A percentile compares a stretch with the other conserved stretches of the same genome.
Evolutionary conservation across 37 sponge, comb jelly and placozoan species (phyloP).

Genomic region (Spongilla lacustris): DNA sequence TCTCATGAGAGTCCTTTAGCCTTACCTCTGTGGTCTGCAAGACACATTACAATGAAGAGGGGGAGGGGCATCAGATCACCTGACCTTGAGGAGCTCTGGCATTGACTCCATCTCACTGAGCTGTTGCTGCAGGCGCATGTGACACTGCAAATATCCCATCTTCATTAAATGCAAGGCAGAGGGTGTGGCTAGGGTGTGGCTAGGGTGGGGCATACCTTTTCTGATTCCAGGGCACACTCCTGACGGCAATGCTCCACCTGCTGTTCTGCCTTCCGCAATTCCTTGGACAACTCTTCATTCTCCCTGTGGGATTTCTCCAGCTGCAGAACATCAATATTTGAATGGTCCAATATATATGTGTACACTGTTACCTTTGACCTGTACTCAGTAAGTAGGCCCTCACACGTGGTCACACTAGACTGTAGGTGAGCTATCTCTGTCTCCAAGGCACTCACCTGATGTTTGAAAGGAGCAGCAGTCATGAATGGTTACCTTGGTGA

Average conservation of each 20-base stretch:
- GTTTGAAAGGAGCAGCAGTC: background rate
- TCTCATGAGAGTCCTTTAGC: conserved; percentile 62
- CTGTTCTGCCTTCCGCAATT: conserved; percentile 50
- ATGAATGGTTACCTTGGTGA: background rate
- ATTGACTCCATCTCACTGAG: conserved; percentile 52
- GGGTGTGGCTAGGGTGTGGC: background rate
- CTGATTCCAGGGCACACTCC: conserved; percentile 55
- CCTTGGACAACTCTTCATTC: conserved; percentile 24
- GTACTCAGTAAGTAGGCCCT: conserved; percentile 59
- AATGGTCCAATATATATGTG: no score
- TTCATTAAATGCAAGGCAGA: background rate
- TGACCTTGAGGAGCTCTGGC: conserved; percentile 71
- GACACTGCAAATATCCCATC: conserved; percentile 35
- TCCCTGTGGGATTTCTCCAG: conserved; percentile 53
- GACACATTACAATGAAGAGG: background rate
- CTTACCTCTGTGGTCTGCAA: conserved; percentile 51
- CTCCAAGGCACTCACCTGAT: conserved; percentile 33
- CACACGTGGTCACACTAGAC: conserved; percentile 50
- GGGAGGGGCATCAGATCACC: no score
- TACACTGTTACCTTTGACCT: conserved; percentile 41
- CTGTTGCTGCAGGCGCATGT: conserved; percentile 61
- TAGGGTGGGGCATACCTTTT: conserved; percentile 48
- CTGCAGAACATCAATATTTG: background rate
- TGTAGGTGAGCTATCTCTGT: conserved; percentile 49
- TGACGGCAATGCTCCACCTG: conserved; percentile 66